Percentiles rank a stretch among this genome's conserved stretches.
Evolutionary conservation across 2,113 vertebrate species (phyloP).

Genomic region (Hylia prasina): DNA sequence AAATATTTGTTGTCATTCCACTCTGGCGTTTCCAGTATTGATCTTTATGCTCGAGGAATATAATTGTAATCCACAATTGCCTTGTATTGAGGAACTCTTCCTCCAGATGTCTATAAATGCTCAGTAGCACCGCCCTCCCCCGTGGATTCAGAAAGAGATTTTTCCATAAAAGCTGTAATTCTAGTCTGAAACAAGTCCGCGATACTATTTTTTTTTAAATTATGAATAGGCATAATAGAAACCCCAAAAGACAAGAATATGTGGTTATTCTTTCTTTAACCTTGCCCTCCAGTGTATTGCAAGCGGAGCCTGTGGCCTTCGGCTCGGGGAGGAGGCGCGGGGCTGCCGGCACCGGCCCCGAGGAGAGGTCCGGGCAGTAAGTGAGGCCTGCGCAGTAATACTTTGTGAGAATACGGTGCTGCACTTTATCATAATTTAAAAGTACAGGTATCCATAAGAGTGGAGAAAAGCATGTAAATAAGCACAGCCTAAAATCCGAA

Average conservation of each 20-base stretch:
- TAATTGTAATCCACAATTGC: background rate
- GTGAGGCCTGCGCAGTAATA: accelerated
- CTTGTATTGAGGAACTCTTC: background rate
- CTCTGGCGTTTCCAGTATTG: background rate
- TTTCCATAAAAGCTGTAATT: background rate
- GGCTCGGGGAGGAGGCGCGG: background rate
- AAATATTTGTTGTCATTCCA: background rate
- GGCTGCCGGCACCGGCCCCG: background rate
- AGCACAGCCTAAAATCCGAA: background rate
- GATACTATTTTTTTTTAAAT: background rate
- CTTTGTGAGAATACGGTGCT: background rate
- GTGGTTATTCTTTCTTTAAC: background rate
- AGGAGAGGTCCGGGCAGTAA: accelerated
- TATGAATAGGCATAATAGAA: background rate
- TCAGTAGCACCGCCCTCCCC: background rate
- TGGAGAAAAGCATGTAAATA: background rate
- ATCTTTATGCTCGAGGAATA: background rate
- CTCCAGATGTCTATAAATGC: background rate
- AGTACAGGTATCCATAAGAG: background rate
- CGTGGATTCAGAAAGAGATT: background rate
- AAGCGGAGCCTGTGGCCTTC: accelerated
- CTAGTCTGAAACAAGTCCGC: background rate
- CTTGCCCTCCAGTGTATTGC: no score
- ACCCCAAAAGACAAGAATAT: background rate
- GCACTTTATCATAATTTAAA: background rate